Evolutionary conservation across 1,140 invertebrate species (phyloP), one percentile per base, ranked within the genome.

Genomic region (Protaetia brevitarsis): DNA sequence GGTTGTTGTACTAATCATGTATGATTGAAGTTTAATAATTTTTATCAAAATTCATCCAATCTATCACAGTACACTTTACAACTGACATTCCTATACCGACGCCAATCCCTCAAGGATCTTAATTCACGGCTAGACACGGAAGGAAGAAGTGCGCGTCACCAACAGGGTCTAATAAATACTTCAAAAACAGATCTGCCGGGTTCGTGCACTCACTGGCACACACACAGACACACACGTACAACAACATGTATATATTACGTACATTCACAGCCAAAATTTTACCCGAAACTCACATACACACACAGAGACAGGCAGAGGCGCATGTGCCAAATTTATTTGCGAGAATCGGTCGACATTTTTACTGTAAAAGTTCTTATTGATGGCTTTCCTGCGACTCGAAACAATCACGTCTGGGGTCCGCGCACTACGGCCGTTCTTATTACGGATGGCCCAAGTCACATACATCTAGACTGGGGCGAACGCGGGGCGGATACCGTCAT

Each of bases 341-440:
- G 59, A 23, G 28, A 27, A 34, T 61, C 31, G 28, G 28, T 57
- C 66, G 70, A 71, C 70, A 71, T 69, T 69, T 71, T 71, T 71
- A 71, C 70, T 68, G 66, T 66, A 66, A 71, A 71, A 71, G 66
- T 71, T 71, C 66, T 71, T 71, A 71, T 71, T 69, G 70, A 71
- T 71, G 66, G 68, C 66, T 58, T 67, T 65, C 66, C 60, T 45
- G 66, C 57, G 66, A 58, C 65, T 66, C 59, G 68, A 70, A 66
- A 69, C 66, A 70, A 68, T 68, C 66, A 72, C 68, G 68, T 68
- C 62, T 59, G 45, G 61, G 58, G 26, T 45, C 28, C 56, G 41
- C 26, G 26, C n/a, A 36, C 68, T 41, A 28, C 57, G 57, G 60
- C 45, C 28, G 58, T 61, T 60, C 65, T 71, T 71, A 71, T 71